Percentiles rank a stretch among this genome's conserved stretches.
Conservation (phyloP, 2,888 invertebrate species). For the Microchrysa polita region DNA sequence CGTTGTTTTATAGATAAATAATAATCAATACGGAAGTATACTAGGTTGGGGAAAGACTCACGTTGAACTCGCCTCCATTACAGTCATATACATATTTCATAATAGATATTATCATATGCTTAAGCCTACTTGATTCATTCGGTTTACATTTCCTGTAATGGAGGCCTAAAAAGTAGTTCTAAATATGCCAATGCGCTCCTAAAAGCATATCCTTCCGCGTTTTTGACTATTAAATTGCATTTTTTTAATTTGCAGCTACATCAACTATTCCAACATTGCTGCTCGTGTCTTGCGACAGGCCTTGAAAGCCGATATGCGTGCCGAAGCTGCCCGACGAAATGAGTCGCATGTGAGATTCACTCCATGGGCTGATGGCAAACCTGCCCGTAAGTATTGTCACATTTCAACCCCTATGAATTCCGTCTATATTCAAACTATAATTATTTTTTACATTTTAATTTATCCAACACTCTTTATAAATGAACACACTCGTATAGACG, state of each 20-base stretch:
- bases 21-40: too few species aligned
- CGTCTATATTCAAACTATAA: not conserved
- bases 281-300: conserved; percentile 83
- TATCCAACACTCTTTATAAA: not conserved
- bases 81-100: too few species aligned
- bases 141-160: too few species aligned
- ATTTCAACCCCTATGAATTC: not conserved
- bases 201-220: too few species aligned
- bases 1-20: too few species aligned
- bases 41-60: too few species aligned
- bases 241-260: conserved; percentile 74
- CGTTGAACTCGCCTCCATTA: too few species aligned
- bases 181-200: too few species aligned
- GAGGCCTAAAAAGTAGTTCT: too few species aligned
- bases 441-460: conserved; percentile 2
- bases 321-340: conserved; percentile 80
- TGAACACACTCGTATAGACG: conserved; percentile 24
- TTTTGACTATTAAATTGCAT: too few species aligned
- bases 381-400: conserved; percentile 78
- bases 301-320: conserved; percentile 78
- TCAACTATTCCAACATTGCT: conserved; percentile 95
- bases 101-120: too few species aligned
- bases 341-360: conserved; percentile 82
- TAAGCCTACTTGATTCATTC: too few species aligned
- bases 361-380: conserved; percentile 90